phyloP scores from a whole-genome alignment of 2,888 invertebrate species.

The Pseudeuparius sepicola region DNA sequence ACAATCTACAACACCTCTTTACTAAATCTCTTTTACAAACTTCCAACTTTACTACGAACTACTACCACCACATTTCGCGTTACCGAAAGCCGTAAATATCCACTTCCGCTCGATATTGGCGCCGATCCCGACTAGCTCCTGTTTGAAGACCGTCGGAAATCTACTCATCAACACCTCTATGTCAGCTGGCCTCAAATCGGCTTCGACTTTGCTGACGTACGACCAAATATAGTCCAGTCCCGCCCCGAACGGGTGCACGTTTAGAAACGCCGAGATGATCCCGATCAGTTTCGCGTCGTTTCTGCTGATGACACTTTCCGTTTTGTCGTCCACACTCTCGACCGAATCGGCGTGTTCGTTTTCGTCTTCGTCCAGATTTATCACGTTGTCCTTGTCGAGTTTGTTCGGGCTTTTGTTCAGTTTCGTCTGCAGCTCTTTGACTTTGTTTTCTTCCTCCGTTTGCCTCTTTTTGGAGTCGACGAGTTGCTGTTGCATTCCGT shows the following conservation, averaged over 20 bases:
- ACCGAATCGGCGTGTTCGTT: constrained; percentile 31
- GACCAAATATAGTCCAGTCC: constrained; percentile 84
- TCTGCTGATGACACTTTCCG: constrained; percentile 29
- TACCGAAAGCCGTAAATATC: constrained; percentile 73
- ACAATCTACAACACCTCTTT: too few species aligned
- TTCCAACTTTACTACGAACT: too few species aligned
- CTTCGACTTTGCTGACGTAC: constrained; percentile 75
- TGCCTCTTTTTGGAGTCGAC: constrained; percentile 46
- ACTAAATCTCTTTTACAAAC: too few species aligned
- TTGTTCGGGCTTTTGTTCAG: constrained; percentile 20
- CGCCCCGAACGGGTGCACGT: constrained; percentile 90
- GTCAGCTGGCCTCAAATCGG: constrained; percentile 59
- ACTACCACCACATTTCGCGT: too few species aligned
- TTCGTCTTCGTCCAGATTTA: constrained; percentile 41
- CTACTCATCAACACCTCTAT: constrained; percentile 68
- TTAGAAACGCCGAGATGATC: constrained; percentile 79
- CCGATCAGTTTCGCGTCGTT: constrained; percentile 71
- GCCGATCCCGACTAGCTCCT: constrained; percentile 69
- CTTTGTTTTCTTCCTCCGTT: constrained; percentile 44
- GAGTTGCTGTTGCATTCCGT: constrained; percentile 52
- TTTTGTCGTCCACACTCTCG: constrained; percentile 30
- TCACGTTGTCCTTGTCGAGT: constrained; percentile 37
- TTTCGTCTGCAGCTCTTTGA: constrained; percentile 41
- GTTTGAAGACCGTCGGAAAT: constrained; percentile 72
- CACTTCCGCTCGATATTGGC: constrained; percentile 80